Evolutionary conservation across 2,113 vertebrate species (phyloP), one percentile per base, ranked within the genome.

Genomic region (Melospiza georgiana): DNA sequence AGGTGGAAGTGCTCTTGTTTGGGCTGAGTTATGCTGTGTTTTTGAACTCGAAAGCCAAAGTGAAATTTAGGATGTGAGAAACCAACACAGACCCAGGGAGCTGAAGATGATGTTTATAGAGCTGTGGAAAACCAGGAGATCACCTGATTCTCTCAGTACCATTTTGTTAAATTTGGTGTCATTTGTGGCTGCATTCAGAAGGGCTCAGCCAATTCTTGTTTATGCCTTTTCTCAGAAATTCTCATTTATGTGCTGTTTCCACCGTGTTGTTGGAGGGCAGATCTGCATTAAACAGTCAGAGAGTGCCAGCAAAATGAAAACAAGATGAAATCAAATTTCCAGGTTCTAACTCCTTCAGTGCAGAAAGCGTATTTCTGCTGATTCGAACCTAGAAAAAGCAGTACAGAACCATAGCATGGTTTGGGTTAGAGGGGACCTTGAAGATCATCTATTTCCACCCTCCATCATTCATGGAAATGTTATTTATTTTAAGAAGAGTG

Each of bases 61-160:
- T 49, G 76, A 93, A 93, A 90, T 96, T 95, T 92, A 94, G 68
- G 69, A 88, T 78, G 85, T 90, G 93, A 95, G 76, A 94, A 88
- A 52, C 27, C 7, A 12, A n/a, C 31, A 11, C 41, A 74, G 69
- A 68, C 9, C 48, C 31, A 48, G 61, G 75, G 69, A 89, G 54
- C 44, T 65, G 61, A 77, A 63, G 74, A 73, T 4, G 31, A 57
- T 41, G 28, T 22, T 24, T 81, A 3, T 6, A 41, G 39, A 87
- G 57, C 9, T 46, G 7, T 6, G 2, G 87, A 37, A 76, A 82
- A 62, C 4, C 30, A 77, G 43, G 39, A 25, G 13, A 71, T 71
- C 49, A 28, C n/a, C 15, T 37, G 48, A 55, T 52, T 72, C 23
- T 54, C 15, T 20, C 13, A 5, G 37, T 46, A 35, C 54, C 5